Percentiles rank a stretch among this genome's conserved stretches.
These are phyloP conservation scores for Mareca penelope DNA, from an alignment of 2,797 vertebrate genomes.

Conservation along the genomic window DNA sequence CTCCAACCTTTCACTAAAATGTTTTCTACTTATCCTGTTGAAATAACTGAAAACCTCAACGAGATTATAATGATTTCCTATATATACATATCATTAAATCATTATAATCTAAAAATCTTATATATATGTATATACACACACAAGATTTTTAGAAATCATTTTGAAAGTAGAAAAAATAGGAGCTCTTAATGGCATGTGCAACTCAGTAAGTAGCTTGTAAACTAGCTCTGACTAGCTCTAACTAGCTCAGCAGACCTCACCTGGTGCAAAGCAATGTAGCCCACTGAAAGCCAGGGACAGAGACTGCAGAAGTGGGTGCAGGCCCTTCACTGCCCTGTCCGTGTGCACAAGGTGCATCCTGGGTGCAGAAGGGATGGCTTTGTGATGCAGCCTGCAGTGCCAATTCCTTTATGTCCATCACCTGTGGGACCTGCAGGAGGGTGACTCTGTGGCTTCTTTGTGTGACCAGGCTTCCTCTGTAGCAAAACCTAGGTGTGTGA, in stretches of 20 bases:
- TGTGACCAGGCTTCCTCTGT: not conserved
- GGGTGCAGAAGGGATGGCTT: not conserved
- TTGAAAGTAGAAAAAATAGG: not conserved
- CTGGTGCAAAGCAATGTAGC: fast-evolving
- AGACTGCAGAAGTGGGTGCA: fast-evolving
- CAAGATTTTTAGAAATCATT: not conserved
- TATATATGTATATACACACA: too few species aligned
- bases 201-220: not conserved
- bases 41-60: not conserved
- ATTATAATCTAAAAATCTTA: too few species aligned
- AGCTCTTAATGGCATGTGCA: not conserved
- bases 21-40: not conserved
- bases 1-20: not conserved
- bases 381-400: fast-evolving
- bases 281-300: not conserved
- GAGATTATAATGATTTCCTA: not conserved
- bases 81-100: not conserved
- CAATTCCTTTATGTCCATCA: fast-evolving
- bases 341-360: fast-evolving
- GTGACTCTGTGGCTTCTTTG: not conserved
- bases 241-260: not conserved
- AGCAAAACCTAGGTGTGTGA: not conserved
- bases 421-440: not conserved
- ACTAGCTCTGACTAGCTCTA: not conserved
- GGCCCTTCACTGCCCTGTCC: too few species aligned